Conservation (phyloP, 2,797 vertebrate genomes). For the Sarcophilus harrisii region DNA sequence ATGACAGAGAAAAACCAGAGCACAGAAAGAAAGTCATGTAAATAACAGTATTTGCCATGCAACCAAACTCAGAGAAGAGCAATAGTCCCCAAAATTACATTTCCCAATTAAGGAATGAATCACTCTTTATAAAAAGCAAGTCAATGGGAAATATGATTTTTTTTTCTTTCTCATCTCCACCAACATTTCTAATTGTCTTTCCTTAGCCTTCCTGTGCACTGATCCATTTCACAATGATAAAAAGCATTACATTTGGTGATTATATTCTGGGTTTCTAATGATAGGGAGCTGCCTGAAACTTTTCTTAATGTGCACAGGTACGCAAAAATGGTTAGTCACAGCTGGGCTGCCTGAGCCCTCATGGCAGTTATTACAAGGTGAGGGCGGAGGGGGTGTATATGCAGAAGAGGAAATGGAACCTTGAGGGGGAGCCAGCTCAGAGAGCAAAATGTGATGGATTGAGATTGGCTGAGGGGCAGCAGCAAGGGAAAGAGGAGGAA, state of each 20-base stretch:
- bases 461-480: not conserved
- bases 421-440: not conserved
- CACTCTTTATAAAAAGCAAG: constrained; percentile 81
- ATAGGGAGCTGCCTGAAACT: constrained; percentile 76
- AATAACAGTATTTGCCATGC: constrained; percentile 77
- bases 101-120: constrained; percentile 82
- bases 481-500: not conserved
- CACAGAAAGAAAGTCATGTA: constrained; percentile 1
- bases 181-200: constrained; percentile 81
- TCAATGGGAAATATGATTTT: constrained; percentile 59
- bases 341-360: constrained; percentile 11
- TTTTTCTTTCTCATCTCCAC: constrained; percentile 66
- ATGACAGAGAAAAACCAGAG: constrained; percentile 1
- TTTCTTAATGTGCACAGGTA: constrained; percentile 75
- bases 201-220: constrained; percentile 80
- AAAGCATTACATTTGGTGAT: constrained; percentile 84
- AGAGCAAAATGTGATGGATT: not conserved
- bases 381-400: not conserved
- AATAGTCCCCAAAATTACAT: constrained; percentile 82
- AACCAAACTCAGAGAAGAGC: constrained; percentile 64
- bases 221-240: constrained; percentile 84
- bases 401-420: not conserved
- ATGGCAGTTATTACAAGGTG: not conserved
- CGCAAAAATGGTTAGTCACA: constrained; percentile 73
- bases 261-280: constrained; percentile 82